Conservation (phyloP, 2,888 invertebrate species). For the Ornithoptera alexandrae region DNA sequence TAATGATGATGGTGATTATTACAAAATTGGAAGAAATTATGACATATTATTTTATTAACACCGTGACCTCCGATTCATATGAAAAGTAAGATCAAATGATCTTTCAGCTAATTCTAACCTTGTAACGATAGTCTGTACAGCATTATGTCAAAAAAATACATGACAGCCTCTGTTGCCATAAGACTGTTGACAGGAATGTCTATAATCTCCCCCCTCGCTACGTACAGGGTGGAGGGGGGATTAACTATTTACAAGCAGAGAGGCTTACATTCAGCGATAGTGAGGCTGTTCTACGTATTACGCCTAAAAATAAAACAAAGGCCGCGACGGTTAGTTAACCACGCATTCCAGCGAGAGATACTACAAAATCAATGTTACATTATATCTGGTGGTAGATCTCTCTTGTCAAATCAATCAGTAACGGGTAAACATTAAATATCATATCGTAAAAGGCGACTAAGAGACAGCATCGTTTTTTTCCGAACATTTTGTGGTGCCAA, state of each 20-base stretch:
- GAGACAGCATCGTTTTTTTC: no score
- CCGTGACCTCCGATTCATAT: no score
- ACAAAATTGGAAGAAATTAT: no score
- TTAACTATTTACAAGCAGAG: conserved; percentile 2
- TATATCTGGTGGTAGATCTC: background rate
- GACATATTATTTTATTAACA: no score
- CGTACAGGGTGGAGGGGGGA: background rate
- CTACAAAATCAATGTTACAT: background rate
- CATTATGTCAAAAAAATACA: background rate
- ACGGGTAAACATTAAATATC: no score
- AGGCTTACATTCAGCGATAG: conserved; percentile 2
- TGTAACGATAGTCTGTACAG: no score
- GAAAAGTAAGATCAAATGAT: no score
- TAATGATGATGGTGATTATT: no score
- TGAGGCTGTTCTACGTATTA: background rate
- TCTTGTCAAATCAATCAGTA: no score
- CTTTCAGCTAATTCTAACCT: no score
- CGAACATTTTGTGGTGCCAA: no score
- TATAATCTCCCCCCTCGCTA: background rate
- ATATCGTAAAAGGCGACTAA: no score
- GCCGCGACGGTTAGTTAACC: background rate
- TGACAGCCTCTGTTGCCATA: background rate
- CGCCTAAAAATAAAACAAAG: conserved; percentile 1
- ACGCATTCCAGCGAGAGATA: background rate
- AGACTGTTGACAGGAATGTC: background rate